Percentiles rank a stretch among this genome's conserved stretches.
Evolutionary conservation across 2,113 vertebrate species (phyloP).

Genomic region (Indicator indicator): DNA sequence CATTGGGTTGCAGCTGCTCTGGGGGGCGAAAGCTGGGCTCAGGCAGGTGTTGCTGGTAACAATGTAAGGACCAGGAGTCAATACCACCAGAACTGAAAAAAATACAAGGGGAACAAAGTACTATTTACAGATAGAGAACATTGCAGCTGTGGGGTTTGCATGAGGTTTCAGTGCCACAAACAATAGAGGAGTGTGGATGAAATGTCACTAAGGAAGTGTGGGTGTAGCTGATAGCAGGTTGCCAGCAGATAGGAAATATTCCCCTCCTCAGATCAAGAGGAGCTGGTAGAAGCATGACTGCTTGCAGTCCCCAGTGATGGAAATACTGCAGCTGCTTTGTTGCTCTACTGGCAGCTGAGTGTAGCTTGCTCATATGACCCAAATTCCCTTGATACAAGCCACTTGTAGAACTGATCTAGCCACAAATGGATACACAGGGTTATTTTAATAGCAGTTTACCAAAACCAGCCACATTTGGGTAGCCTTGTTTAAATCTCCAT

Average conservation of each 20-base stretch:
- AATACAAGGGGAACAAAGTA: neutral
- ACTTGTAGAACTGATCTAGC: neutral
- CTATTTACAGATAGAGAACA: neutral
- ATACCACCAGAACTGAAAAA: neutral
- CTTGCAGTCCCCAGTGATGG: neutral
- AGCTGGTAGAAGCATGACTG: neutral
- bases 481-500: neutral
- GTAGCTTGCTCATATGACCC: neutral
- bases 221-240: neutral
- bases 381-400: neutral
- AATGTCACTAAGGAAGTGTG: neutral
- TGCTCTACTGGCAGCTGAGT: neutral
- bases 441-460: slow-evolving; percentile 3
- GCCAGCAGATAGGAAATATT: neutral
- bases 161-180: neutral
- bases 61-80: fast-evolving
- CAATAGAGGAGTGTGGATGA: neutral
- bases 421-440: neutral
- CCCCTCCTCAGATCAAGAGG: neutral
- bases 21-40: neutral
- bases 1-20: neutral
- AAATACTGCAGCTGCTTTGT: neutral
- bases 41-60: neutral
- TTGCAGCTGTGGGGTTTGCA: neutral
- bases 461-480: neutral